These are phyloP conservation scores for Mixornis gularis DNA, from an alignment of 2,113 vertebrate species.

Conservation along the genomic window DNA sequence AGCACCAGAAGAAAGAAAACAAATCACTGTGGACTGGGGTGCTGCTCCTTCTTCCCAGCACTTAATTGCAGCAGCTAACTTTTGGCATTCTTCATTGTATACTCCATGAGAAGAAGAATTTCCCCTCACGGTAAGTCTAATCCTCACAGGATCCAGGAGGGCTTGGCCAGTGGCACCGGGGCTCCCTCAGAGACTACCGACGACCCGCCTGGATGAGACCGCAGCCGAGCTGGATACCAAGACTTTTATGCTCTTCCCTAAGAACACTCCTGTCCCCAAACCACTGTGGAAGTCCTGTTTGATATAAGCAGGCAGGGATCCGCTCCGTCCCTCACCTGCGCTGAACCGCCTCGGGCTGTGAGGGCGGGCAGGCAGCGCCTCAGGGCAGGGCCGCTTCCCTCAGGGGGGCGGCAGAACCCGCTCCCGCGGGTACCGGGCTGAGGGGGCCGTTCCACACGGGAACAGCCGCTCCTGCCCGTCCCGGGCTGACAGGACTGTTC, in stretches of 20 bases:
- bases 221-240: neutral
- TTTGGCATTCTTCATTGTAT: neutral
- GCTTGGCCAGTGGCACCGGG: neutral
- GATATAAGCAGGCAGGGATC: rapidly evolving
- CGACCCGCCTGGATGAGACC: rapidly evolving
- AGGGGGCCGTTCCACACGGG: too few species aligned
- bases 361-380: neutral
- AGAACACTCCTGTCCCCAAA: neutral
- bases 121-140: neutral
- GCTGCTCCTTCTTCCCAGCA: neutral
- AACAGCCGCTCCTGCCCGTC: neutral
- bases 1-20: neutral
- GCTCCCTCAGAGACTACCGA: neutral
- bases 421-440: neutral
- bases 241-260: rapidly evolving
- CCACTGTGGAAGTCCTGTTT: rapidly evolving
- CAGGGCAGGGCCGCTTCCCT: neutral
- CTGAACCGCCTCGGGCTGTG: neutral
- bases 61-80: neutral
- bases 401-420: neutral
- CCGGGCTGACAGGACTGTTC: too few species aligned
- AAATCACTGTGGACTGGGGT: neutral
- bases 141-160: neutral
- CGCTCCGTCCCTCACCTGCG: neutral
- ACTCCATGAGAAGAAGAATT: neutral